Conservation (phyloP, 2,113 vertebrate genomes). For the Tragelaphus strepsiceros region DNA sequence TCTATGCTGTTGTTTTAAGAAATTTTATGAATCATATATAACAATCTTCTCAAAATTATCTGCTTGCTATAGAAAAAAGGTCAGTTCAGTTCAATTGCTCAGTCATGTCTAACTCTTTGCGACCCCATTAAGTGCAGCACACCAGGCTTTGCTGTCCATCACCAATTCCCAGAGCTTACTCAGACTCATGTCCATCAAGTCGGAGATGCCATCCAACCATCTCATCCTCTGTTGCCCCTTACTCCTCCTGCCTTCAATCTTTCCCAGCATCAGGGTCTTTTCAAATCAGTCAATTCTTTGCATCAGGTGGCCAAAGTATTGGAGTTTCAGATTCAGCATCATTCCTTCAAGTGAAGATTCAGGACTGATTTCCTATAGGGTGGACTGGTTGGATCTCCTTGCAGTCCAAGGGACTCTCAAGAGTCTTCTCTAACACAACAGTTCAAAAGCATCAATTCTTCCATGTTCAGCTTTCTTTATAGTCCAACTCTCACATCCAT, state of each 20-base stretch:
- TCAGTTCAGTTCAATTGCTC: not conserved
- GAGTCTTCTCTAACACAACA: not conserved
- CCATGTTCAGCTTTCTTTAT: not conserved
- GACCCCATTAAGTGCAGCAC: not conserved
- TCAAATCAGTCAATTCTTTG: not conserved
- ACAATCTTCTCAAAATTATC: not conserved
- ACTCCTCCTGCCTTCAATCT: not conserved
- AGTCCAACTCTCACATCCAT: not conserved
- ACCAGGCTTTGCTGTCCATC: not conserved
- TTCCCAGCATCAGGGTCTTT: not conserved
- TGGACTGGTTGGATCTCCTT: not conserved
- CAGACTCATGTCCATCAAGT: not conserved
- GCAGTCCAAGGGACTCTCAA: not conserved
- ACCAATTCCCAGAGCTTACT: not conserved
- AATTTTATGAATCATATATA: not conserved
- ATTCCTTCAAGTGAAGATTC: not conserved
- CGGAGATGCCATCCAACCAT: not conserved
- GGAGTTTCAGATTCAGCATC: not conserved
- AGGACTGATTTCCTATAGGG: not conserved
- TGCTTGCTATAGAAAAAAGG: not conserved
- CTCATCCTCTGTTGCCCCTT: not conserved
- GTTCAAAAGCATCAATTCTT: not conserved
- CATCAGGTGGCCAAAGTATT: not conserved
- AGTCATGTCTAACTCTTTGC: accelerated
- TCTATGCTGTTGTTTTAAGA: not conserved